These are phyloP conservation scores for Phenacoccus solenopsis DNA, from an alignment of 1,140 invertebrate species.

Conservation along the genomic window DNA sequence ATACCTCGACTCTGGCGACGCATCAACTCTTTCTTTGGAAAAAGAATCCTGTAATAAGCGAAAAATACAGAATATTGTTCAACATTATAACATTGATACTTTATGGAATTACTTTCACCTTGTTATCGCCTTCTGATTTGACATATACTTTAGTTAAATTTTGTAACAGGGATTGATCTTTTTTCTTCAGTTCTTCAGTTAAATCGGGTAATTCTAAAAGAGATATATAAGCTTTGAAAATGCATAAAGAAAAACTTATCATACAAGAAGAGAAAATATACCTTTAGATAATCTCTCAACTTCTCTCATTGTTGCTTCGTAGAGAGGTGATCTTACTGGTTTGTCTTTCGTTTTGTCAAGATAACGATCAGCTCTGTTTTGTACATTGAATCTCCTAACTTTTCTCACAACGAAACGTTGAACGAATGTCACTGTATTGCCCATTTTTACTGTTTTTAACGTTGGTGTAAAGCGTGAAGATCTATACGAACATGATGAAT, in stretches of 20 bases:
- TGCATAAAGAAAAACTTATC: background rate
- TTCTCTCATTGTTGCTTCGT: background rate
- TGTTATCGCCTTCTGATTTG: background rate
- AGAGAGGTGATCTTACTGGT: background rate
- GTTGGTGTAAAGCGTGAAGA: too few species aligned
- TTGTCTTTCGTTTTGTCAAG: background rate
- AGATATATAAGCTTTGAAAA: too few species aligned
- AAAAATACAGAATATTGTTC: background rate
- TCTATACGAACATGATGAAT: too few species aligned
- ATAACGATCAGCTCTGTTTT: background rate
- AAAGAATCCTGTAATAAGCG: background rate
- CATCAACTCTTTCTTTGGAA: background rate
- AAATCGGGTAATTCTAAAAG: background rate
- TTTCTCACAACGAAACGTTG: background rate
- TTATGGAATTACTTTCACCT: background rate
- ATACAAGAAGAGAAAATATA: background rate
- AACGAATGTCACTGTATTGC: background rate
- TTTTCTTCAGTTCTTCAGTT: background rate
- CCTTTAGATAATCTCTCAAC: background rate
- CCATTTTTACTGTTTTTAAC: too few species aligned
- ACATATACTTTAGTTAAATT: background rate
- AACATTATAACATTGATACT: background rate
- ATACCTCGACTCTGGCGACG: background rate
- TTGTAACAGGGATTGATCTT: background rate
- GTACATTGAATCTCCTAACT: background rate